Percentiles rank a stretch among this genome's conserved stretches.
Evolutionary conservation across 2,113 vertebrate genomes (phyloP).

Genomic region (Hippotragus niger): DNA sequence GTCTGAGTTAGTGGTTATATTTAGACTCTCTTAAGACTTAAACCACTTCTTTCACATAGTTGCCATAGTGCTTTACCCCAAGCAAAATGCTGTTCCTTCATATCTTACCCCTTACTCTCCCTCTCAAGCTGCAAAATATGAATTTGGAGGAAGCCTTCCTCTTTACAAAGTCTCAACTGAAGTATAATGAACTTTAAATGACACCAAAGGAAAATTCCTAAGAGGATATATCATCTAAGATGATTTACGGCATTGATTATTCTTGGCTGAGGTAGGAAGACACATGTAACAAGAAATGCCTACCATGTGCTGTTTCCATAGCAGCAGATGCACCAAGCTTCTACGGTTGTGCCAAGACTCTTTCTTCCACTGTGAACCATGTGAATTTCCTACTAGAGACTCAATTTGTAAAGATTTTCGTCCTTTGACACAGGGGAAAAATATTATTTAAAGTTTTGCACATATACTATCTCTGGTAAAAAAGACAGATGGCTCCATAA

Average conservation of each 20-base stretch:
- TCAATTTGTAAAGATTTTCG: neutral
- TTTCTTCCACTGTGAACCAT: neutral
- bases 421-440: slow-evolving; percentile 15
- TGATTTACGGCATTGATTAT: neutral
- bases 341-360: neutral
- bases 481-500: slow-evolving; percentile 42
- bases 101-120: neutral
- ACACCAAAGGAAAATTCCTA: neutral
- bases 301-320: neutral
- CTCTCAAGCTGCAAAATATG: neutral
- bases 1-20: neutral
- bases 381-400: neutral
- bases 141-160: neutral
- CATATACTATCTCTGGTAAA: slow-evolving; percentile 14
- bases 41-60: neutral
- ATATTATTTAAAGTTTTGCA: slow-evolving; percentile 16
- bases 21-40: neutral
- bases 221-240: neutral
- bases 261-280: neutral
- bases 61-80: neutral
- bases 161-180: neutral
- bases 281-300: neutral
- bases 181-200: slow-evolving; percentile 28
- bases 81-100: neutral
- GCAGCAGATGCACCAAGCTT: neutral